phyloP scores from a whole-genome alignment of 2,888 invertebrate genomes.

The Macaria liturata region DNA sequence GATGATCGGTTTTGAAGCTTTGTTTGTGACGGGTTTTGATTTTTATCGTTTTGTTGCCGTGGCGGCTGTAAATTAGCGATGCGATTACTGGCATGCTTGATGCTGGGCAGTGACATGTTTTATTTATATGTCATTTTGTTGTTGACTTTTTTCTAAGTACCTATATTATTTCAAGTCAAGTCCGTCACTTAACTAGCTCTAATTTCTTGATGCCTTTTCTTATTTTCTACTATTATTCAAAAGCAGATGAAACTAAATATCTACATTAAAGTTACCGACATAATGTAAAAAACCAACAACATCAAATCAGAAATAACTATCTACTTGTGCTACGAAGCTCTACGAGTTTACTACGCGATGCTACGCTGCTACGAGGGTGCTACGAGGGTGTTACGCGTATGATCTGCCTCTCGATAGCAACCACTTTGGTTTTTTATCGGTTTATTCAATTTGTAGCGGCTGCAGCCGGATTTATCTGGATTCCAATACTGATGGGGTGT shows the following conservation, averaged over 20 bases:
- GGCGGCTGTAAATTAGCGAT: not conserved
- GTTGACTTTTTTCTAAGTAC: no score
- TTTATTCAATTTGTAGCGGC: conserved; percentile 69
- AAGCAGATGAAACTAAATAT: no score
- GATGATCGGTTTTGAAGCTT: conserved; percentile 32
- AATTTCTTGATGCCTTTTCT: no score
- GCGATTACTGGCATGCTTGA: not conserved
- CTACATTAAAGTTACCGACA: no score
- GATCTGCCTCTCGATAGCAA: conserved; percentile 34
- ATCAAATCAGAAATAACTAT: no score
- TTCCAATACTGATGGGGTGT: conserved; percentile 27
- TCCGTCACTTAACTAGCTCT: no score
- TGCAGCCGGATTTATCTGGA: conserved; percentile 49
- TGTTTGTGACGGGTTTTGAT: conserved; percentile 6
- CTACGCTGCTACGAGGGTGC: conserved; percentile 8
- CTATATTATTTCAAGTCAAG: not conserved
- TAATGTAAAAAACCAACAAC: no score
- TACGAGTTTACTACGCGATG: not conserved
- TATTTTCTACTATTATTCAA: no score
- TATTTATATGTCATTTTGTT: not conserved
- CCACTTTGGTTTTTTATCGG: conserved; percentile 58
- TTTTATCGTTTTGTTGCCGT: conserved; percentile 7
- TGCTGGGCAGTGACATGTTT: not conserved
- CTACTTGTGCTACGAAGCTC: no score
- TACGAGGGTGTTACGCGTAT: conserved; percentile 9